Base-by-base conservation (phyloP, 2,113 vertebrate genomes). In the Psephotus haematonotus region DNA sequence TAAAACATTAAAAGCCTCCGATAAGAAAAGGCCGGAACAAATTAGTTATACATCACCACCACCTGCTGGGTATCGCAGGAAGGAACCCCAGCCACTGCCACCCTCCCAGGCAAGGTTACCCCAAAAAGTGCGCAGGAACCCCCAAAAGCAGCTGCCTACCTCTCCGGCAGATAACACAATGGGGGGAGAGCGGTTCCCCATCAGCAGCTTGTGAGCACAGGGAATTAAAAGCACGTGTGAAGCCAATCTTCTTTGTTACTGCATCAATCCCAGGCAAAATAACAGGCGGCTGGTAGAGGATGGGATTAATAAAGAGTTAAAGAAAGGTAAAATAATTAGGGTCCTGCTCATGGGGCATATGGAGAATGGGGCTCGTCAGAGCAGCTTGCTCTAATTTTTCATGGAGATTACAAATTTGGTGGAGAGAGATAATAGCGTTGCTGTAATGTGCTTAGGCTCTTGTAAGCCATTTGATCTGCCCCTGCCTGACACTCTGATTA, bases 391-490 rank as follows among this genome's bases (percentile, higher is more conserved):
- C 86, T 88, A 93, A 91, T 95, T 95, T 97, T 96, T 93, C 7
- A 57, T 78, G 81, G 92, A 95, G 92, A 96, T 95, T 95, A 93
- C 7, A 1, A 91, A 78, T 96, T 96, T 92, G 65, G 94, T 71
- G 33, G 65, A 71, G 76, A 91, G 86, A 93, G 88, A 95, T 96
- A 95, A 96, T 95, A 91, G 91, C 9, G 3, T 71, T 78, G 83
- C 86, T 84, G 64, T 81, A 95, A 95, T 82, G 55, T 86, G 50
- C 91, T 90, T 88, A 88, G 95, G 72, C 91, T 93, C 91, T 94
- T 74, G 91, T 91, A 92, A 97, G 80, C 92, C 88, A 86, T 94
- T 95, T 95, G 92, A 89, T 95, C 95, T 97, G 96, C 86, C 94
- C 92, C 94, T 94, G 91, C 80, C 71, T 93, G 92, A 91, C 95